Base-by-base conservation (phyloP, 2,888 invertebrate genomes). In the Helicoverpa assulta region DNA sequence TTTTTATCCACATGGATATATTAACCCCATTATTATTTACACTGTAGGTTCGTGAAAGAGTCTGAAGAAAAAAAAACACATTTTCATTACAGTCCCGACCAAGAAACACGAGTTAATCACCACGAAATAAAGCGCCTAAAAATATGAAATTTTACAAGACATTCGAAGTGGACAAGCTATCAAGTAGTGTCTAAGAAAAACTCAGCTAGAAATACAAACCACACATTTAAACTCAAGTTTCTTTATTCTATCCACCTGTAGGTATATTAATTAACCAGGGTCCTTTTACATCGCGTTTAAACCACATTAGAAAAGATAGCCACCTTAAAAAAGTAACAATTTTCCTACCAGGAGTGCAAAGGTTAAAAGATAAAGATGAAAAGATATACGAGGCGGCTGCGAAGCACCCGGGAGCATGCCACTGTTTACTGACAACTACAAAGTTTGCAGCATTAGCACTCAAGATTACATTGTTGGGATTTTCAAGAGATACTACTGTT, bases 401-500 rank as follows among this genome's bases (percentile, higher is more conserved):
- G 52, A 50, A 51, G 29, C 29, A 64, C 54, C 50, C 50, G 40
- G 50, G 58, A 58, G 54, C 12, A 33, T 26, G 16, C 51, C 33
- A 54, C 52, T 68, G 70, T 77, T 70, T 80, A 61, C 60, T 47
- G 58, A 67, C 66, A 73, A 57, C 63, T 73, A 64, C 60, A 77
- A 74, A 70, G 67, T 79, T 66, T 63, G 53, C 53, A 56, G 67
- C 67, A 68, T 69, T 68, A 58, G 18, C 53, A 52, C 56, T 70
- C 21, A 66, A 74, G 53, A 80, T 80, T 73, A 70, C 70, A 58
- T 66, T 70, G 65, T 70, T 63, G 67, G 19, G 56, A 57, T 64
- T 73, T 57, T 40, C 12, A 37, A 54, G 67, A 59, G 37, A 55
- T 40, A 29, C 19, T 54, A 6, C 21, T 53, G 53, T n/a, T 33